Conservation (phyloP, 2,113 vertebrate genomes). For the Plectropomus leopardus region DNA sequence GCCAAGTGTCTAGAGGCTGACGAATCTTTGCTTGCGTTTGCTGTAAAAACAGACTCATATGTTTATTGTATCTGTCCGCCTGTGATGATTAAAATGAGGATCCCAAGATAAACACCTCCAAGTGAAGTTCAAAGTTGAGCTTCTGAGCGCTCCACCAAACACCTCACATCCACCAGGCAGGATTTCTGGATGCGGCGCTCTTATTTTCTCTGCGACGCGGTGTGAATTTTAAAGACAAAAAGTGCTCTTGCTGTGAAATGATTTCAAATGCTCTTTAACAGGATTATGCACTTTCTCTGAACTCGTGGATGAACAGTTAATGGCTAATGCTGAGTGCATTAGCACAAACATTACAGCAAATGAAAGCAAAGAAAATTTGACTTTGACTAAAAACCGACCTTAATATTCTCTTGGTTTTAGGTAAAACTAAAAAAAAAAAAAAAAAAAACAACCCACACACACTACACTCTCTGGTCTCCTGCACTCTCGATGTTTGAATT, state of each 20-base stretch:
- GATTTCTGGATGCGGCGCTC: neutral
- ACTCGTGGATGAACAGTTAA: constrained; percentile 33
- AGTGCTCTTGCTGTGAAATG: constrained; percentile 30
- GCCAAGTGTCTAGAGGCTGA: constrained; percentile 61
- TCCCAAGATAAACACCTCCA: constrained; percentile 34
- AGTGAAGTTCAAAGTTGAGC: constrained; percentile 44
- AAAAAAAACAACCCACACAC: constrained; percentile 5
- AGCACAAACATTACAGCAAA: constrained; percentile 21
- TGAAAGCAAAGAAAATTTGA: constrained; percentile 18
- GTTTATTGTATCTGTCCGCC: constrained; percentile 48
- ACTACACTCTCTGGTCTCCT: neutral
- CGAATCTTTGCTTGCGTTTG: constrained; percentile 35
- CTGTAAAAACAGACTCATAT: constrained; percentile 44
- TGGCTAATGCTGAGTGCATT: constrained; percentile 28
- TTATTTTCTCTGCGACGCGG: neutral
- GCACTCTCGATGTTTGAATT: neutral
- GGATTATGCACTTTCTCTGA: constrained; percentile 52
- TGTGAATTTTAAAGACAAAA: constrained; percentile 48
- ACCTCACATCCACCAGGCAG: constrained; percentile 20
- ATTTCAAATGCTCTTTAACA: constrained; percentile 31
- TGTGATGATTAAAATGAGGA: constrained; percentile 31
- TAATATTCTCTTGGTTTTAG: constrained; percentile 4
- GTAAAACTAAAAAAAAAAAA: constrained; percentile 20
- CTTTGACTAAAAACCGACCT: constrained; percentile 5
- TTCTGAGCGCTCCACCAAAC: neutral